Conservation (phyloP, 2,888 invertebrate genomes). For the Minunthozetes semirufus region DNA sequence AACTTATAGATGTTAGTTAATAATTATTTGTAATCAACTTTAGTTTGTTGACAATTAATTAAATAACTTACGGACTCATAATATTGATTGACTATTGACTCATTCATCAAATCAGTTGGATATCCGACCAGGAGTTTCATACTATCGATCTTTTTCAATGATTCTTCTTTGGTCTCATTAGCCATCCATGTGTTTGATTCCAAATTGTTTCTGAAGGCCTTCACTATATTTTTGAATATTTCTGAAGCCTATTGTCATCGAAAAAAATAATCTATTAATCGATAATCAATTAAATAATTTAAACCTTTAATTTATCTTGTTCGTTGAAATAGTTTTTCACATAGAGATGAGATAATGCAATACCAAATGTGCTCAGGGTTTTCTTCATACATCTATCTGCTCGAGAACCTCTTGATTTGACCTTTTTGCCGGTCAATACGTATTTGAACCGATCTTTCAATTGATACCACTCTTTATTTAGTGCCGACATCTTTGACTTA, state of each 20-base stretch:
- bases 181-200: conserved; percentile 85
- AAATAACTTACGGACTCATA: too few species aligned
- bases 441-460: conserved; percentile 73
- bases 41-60: conserved; percentile 39
- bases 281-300: too few species aligned
- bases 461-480: conserved; percentile 52
- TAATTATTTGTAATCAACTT: background rate
- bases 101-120: conserved; percentile 42
- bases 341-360: conserved; percentile 60
- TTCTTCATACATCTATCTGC: conserved; percentile 77
- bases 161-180: conserved; percentile 58
- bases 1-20: too few species aligned
- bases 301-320: conserved; percentile 66
- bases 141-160: conserved; percentile 33
- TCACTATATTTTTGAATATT: conserved; percentile 76
- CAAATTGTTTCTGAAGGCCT: conserved; percentile 71
- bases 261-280: conserved; percentile 46
- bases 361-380: conserved; percentile 38
- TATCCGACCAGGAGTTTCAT: conserved; percentile 42
- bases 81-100: conserved; percentile 36
- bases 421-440: conserved; percentile 62
- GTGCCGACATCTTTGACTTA: conserved; percentile 38
- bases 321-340: conserved; percentile 79
- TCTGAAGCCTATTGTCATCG: conserved; percentile 52
- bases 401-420: too few species aligned